Percentiles rank a stretch among this genome's conserved stretches.
These are phyloP conservation scores for Oxygymnocypris stewartii DNA, from an alignment of 2,113 vertebrate genomes.

Conservation along the genomic window DNA sequence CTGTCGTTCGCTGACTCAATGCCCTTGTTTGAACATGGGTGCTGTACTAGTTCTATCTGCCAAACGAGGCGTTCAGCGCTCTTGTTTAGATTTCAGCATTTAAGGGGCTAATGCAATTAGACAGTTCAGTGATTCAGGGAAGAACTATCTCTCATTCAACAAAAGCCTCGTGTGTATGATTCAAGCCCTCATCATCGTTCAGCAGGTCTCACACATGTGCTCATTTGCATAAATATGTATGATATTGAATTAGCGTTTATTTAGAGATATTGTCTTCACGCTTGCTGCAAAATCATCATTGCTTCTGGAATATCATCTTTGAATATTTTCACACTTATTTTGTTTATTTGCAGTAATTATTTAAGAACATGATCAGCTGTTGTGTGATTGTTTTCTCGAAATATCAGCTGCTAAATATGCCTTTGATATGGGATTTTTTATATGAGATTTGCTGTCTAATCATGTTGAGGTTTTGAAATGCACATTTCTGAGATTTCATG, in stretches of 20 bases:
- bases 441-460: not conserved
- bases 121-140: conserved; percentile 29
- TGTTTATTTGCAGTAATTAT: not conserved
- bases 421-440: not conserved
- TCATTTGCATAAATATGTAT: conserved; percentile 19
- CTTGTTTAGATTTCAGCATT: conserved; percentile 36
- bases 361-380: not conserved
- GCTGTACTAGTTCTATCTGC: conserved; percentile 1
- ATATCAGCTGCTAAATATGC: not conserved
- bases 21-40: conserved; percentile 10
- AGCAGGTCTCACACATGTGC: not conserved
- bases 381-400: not conserved
- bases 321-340: not conserved
- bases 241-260: conserved; percentile 17
- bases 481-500: not conserved
- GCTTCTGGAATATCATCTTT: not conserved
- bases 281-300: conserved; percentile 7
- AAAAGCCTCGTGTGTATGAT: conserved; percentile 15
- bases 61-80: not conserved
- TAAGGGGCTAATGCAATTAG: conserved; percentile 33
- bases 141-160: not conserved
- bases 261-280: not conserved
- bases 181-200: conserved; percentile 10
- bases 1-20: conserved; percentile 8
- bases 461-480: too few species aligned